Conservation (phyloP, 2,888 invertebrate genomes). For the Tiliacea citrago region DNA sequence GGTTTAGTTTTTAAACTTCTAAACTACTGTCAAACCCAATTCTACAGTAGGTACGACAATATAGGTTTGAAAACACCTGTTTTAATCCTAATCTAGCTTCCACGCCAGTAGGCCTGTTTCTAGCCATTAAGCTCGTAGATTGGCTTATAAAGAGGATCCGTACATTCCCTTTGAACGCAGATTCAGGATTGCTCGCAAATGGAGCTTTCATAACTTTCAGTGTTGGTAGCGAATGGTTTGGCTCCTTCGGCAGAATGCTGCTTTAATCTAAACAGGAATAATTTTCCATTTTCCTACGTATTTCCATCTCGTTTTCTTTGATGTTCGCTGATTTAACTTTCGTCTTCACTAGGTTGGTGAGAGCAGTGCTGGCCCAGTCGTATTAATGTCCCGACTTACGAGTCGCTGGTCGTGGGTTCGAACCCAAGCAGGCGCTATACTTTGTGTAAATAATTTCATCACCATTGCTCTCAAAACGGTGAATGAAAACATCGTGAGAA, state of each 20-base stretch:
- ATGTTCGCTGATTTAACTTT: not conserved
- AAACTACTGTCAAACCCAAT: too few relatives aligned
- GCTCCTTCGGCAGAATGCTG: not conserved
- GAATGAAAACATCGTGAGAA: too few relatives aligned
- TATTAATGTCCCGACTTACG: too few relatives aligned
- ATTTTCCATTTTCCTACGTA: not conserved
- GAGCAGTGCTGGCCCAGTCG: too few relatives aligned
- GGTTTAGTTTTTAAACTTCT: too few relatives aligned
- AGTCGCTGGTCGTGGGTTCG: too few relatives aligned
- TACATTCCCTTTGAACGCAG: constrained; percentile 27
- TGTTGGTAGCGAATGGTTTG: not conserved
- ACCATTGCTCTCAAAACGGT: too few relatives aligned
- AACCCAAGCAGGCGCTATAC: too few relatives aligned
- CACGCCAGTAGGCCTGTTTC: not conserved
- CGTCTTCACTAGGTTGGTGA: not conserved
- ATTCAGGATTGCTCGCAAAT: constrained; percentile 1
- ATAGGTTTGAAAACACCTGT: too few relatives aligned
- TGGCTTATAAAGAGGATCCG: constrained; percentile 21
- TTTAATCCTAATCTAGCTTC: not conserved
- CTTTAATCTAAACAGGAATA: not conserved
- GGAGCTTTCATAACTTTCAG: constrained; percentile 9
- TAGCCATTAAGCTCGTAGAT: constrained; percentile 25
- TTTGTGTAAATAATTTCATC: too few relatives aligned
- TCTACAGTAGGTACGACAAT: too few relatives aligned
- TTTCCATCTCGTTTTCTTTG: not conserved